These are phyloP conservation scores for Linnaemya vulpina DNA, from an alignment of 2,888 invertebrate species.

Conservation along the genomic window DNA sequence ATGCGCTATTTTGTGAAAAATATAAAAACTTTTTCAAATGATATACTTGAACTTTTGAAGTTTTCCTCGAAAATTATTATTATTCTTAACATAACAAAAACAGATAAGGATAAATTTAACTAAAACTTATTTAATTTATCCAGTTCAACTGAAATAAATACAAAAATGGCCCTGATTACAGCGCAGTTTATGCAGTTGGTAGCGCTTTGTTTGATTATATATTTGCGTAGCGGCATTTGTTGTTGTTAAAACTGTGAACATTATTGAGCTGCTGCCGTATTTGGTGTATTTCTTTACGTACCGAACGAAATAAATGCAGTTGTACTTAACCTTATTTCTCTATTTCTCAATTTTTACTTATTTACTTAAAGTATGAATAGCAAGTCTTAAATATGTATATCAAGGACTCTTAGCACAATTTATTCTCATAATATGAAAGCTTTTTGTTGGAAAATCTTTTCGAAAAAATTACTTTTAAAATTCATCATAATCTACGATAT, in stretches of 20 bases:
- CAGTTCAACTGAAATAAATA: too few species aligned
- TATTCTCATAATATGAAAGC: not conserved
- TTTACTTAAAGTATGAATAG: not conserved
- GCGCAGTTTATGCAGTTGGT: too few species aligned
- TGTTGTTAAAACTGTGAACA: not conserved
- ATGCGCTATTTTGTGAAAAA: not conserved
- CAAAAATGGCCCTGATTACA: too few species aligned
- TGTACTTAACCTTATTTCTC: slow-evolving; percentile 23
- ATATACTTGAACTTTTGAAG: not conserved
- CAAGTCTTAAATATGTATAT: not conserved
- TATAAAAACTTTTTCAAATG: not conserved
- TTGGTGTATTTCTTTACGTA: not conserved
- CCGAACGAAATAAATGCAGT: not conserved
- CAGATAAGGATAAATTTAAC: too few species aligned
- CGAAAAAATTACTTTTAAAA: not conserved
- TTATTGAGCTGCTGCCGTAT: not conserved
- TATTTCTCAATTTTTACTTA: slow-evolving; percentile 29
- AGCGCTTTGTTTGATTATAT: too few species aligned
- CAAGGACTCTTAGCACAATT: not conserved
- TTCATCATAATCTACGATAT: not conserved
- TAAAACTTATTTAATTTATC: too few species aligned
- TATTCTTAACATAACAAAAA: too few species aligned
- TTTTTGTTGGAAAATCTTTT: too few species aligned
- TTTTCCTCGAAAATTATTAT: not conserved
- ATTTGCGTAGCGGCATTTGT: not conserved